A percentile compares a stretch with the other conserved stretches of the same genome.
phyloP scores from a whole-genome alignment of 2,113 vertebrate genomes.

The Corvus hawaiiensis region DNA sequence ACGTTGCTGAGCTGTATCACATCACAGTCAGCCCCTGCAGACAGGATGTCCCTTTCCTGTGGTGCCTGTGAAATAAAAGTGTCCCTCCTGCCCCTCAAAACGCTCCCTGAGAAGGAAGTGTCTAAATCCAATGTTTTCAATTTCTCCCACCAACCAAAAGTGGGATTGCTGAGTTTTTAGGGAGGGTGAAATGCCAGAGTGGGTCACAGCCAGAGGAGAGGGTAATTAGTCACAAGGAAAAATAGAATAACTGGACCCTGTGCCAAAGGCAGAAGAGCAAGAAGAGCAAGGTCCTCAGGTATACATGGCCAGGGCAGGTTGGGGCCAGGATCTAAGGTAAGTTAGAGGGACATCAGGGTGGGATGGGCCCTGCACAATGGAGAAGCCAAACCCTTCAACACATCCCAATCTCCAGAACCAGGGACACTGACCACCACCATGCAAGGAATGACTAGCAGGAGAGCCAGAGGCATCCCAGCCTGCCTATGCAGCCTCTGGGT shows the following conservation, averaged over 20 bases:
- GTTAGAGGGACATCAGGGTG: neutral
- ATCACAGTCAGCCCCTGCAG: neutral
- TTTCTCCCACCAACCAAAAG: neutral
- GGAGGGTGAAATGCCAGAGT: neutral
- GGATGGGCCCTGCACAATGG: neutral
- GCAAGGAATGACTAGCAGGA: neutral
- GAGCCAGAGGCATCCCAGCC: neutral
- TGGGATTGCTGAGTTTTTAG: neutral
- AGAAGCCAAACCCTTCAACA: neutral
- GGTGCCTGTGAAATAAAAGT: neutral
- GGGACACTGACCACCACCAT: neutral
- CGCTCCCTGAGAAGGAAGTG: neutral
- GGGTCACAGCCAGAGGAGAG: neutral
- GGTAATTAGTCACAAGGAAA: neutral
- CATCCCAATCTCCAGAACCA: neutral
- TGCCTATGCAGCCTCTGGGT: neutral
- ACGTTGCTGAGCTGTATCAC: fast-evolving
- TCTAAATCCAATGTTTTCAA: neutral
- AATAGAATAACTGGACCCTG: neutral
- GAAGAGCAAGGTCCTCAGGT: neutral
- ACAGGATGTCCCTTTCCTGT: neutral
- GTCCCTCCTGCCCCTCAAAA: neutral
- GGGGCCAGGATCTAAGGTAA: neutral
- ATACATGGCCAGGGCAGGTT: neutral
- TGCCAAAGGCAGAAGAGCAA: neutral